Base-by-base conservation (phyloP, 2,113 vertebrate genomes). In the Hemichromis elongatus region DNA sequence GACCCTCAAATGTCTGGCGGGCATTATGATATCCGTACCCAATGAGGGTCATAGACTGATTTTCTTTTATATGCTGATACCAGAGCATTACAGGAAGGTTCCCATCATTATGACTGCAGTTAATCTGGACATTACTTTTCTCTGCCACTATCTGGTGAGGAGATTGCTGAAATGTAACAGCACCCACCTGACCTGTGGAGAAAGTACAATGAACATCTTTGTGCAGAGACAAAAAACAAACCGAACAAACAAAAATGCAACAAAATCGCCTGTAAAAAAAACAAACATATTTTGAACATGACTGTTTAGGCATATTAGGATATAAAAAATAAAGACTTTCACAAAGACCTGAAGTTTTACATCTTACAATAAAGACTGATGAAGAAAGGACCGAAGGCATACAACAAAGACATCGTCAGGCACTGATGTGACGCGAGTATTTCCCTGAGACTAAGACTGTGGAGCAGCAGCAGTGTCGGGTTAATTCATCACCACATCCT, bases 61-160 rank as follows among this genome's bases (percentile, higher is more conserved):
- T 68, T 47, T 73, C 42, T 50, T 54, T n/a, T 24, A 14, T 73
- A 28, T 93, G 90, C 24, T 88, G 93, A 83, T 94, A 93, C 91
- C 94, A 94, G 2, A 85, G 70, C 80, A 94, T 91, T 3, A 5
- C 0, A 2, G 2, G 0, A 37, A 75, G 24, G 24, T 0, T 75
- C 16, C 42, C 42, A 75, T 50, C 68, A 53, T 77, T 6, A 21
- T 77, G 45, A 0, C 47, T 53, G 73, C 73, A 77, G 7, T 53
- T 0, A 1, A 77, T 21, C 11, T 53, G 73, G 47, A 77, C 47
- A 18, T 77, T 18, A 53, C 18, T 77, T 53, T n/a, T 53, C 73
- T 77, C 28, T 12, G 42, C 16, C 24, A 77, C 47, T 21, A 77
- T 35, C 28, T 53, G 73, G 1, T 78, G 59, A 6, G 11, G 12